A percentile compares a stretch with the other conserved stretches of the same genome.
phyloP scores from a whole-genome alignment of 2,888 invertebrate genomes.

The Acleris emargana region DNA sequence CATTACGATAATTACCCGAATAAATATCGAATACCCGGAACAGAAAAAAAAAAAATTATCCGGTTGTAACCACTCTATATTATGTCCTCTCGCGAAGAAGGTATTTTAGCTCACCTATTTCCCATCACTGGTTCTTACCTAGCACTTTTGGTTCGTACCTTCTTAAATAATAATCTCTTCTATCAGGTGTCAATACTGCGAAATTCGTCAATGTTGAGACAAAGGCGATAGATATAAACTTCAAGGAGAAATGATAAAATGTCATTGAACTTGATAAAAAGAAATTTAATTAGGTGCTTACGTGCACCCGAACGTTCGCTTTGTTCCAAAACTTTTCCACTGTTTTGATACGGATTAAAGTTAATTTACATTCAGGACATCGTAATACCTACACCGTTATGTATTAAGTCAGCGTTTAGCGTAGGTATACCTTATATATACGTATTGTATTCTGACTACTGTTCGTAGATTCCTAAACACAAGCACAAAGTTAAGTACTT shows the following conservation, averaged over 20 bases:
- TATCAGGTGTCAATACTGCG: conserved; percentile 18
- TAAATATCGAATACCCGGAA: too few relatives aligned
- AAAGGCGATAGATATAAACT: conserved; percentile 68
- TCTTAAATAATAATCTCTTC: conserved; percentile 10
- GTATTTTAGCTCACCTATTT: too few relatives aligned
- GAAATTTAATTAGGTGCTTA: conserved; percentile 48
- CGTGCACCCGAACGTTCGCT: conserved; percentile 32
- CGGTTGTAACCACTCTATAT: too few relatives aligned
- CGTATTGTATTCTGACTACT: too few relatives aligned
- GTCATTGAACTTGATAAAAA: conserved; percentile 75
- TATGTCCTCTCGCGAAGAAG: too few relatives aligned
- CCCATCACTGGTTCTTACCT: too few relatives aligned
- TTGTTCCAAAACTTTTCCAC: conserved; percentile 41
- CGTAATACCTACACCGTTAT: neutral
- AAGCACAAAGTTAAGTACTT: too few relatives aligned
- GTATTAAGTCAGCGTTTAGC: too few relatives aligned
- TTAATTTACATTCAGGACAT: conserved; percentile 32
- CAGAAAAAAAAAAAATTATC: too few relatives aligned
- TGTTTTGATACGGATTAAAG: conserved; percentile 29
- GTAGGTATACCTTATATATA: too few relatives aligned
- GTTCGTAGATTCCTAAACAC: too few relatives aligned
- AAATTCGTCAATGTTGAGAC: conserved; percentile 47
- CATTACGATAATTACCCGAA: too few relatives aligned
- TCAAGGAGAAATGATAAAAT: conserved; percentile 76
- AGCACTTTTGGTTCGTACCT: neutral